Base-by-base conservation (phyloP, 2,888 invertebrate genomes). In the Sinohyriopsis cumingii region DNA sequence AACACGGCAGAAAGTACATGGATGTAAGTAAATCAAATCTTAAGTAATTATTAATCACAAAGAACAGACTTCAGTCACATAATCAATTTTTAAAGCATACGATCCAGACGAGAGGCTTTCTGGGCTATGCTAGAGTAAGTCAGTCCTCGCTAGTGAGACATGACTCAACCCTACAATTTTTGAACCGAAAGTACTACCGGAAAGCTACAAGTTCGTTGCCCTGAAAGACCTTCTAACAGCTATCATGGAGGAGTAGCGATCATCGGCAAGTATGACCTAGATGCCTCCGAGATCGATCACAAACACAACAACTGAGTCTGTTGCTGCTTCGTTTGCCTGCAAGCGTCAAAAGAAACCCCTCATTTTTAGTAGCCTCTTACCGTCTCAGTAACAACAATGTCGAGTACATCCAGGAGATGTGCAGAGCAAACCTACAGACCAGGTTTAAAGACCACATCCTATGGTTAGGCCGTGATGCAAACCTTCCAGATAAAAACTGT, bases 401-500 rank as follows among this genome's bases (percentile, higher is more conserved):
- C 5, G 63, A 65, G 19, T 67, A 72, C 55, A 28, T 59, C 53
- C 33, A 24, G 28, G 55, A 67, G 22, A 55, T 73, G 20, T 70
- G 64, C 55, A 22, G 28, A 55, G 63, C 54, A 33, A 45, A 63
- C 19, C 55, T 22, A 28, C 59, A 33, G 20, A 63, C 56, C 19
- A n/a, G 22, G n/a, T 55, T 20, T 28, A 71, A 53, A 59, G 66
- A 67, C 22, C 33, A 62, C 61, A 53, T 64, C 18, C 24, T 71
- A 5, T 71, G 67, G 71, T 5, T 71, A 53, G 64, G 60, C 22
- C 66, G 73, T 19, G 70, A 70, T 54, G 24, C 56, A n/a, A 73
- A 73, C 60, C 73, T 73, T 12, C 70, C 68, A 33, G 70, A 73
- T 54, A 71, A 68, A n/a, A 68, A 73, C 63, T 73, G 67, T 70